Percentiles rank a stretch among this genome's conserved stretches.
These are phyloP conservation scores for Conchocele bisecta DNA, from an alignment of 2,888 invertebrate genomes.

Conservation along the genomic window DNA sequence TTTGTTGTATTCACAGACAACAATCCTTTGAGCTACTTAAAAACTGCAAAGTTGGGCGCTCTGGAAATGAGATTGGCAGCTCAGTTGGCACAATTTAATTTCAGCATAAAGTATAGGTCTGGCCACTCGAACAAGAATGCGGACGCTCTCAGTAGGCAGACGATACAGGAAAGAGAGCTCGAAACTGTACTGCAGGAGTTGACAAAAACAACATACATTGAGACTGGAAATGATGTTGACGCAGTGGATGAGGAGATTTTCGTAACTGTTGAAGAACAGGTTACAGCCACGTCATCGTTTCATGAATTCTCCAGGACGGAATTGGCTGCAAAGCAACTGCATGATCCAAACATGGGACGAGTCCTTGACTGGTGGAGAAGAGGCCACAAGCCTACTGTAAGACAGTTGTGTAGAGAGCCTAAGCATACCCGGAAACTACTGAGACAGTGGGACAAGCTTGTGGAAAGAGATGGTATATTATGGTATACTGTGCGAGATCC, in stretches of 20 bases:
- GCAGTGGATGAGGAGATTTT: not conserved
- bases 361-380: not conserved
- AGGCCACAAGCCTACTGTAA: not conserved
- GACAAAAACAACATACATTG: not conserved
- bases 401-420: not conserved
- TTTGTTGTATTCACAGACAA: conserved; percentile 51
- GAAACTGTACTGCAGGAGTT: not conserved
- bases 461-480: not conserved
- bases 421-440: not conserved
- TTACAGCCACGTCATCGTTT: not conserved
- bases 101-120: conserved; percentile 28
- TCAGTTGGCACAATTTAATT: conserved; percentile 39
- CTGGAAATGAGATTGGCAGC: conserved; percentile 46
- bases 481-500: not conserved
- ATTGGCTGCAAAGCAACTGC: not conserved
- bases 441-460: conserved; percentile 3
- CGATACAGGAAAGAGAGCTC: not conserved
- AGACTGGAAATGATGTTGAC: not conserved
- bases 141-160: conserved; percentile 38
- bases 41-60: conserved; percentile 40
- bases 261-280: not conserved
- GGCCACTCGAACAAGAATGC: conserved; percentile 34
- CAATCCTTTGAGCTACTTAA: conserved; percentile 44
- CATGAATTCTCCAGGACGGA: not conserved
- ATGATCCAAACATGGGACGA: not conserved